Evolutionary conservation across 2,113 vertebrate genomes (phyloP), one percentile per base, ranked within the genome.

Genomic region (Etia nguti): DNA sequence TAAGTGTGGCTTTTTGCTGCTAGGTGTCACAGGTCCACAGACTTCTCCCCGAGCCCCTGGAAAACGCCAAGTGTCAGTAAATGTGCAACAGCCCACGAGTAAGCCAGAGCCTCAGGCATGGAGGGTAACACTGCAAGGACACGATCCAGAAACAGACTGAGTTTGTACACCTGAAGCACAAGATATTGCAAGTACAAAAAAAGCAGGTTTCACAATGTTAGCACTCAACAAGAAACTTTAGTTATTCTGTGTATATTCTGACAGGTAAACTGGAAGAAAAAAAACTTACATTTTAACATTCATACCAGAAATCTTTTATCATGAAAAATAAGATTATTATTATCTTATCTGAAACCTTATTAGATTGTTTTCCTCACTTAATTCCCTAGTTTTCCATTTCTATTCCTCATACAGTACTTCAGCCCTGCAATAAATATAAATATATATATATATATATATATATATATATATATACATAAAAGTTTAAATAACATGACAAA

Each of bases 21-120:
- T 52, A 75, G 73, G 85, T 83, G 80, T 91, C 88, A 65, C 85
- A 85, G 34, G 80, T 92, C 60, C 46, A 56, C 43, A 86, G 86
- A 90, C 43, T 29, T 62, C 31, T 83, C 43, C 38, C 82, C n/a
- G 29, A 73, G 54, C 29, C 68, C 62, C 70, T n/a, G 57, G 52
- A 16, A 62, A 48, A 65, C 22, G 59, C 20, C 70, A 10, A 88
- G 82, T 89, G 86, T 84, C 85, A 26, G 7, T 29, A 26, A 79
- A 41, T 80, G n/a, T 65, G 13, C 38, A 24, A 22, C 73, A 80
- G 59, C 46, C 73, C 13, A 34, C 22, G 22, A 62, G 70, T 36
- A 75, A 50, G 16, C 10, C 43, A 75, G 15, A 31, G 43, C 70
- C 70, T 50, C 70, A 20, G 70, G 18, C 41, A 38, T 10, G 65